Conservation (phyloP, 2,797 vertebrate genomes). For the Neosalanx taihuensis region DNA sequence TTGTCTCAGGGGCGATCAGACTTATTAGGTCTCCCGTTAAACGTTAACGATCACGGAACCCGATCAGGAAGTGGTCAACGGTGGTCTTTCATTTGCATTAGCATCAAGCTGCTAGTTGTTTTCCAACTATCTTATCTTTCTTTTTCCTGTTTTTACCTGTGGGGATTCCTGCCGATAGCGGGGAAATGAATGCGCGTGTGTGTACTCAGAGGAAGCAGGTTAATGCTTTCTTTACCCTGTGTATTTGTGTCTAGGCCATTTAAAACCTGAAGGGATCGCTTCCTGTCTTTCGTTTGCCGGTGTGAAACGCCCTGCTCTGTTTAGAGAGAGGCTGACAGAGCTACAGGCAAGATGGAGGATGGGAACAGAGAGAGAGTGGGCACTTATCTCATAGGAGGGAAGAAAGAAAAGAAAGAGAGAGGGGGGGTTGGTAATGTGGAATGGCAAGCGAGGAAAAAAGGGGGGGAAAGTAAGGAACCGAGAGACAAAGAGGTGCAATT, state of each 20-base stretch:
- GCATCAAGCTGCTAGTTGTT: too few relatives aligned
- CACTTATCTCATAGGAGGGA: background rate
- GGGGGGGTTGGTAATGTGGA: conserved; percentile 18
- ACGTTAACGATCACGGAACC: background rate
- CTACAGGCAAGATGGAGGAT: conserved; percentile 4
- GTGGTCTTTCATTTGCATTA: background rate
- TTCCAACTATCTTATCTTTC: too few relatives aligned
- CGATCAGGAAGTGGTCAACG: background rate
- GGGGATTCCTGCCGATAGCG: too few relatives aligned
- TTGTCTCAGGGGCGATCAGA: background rate
- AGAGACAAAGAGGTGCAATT: background rate
- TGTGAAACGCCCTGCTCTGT: background rate
- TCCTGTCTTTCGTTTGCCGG: background rate
- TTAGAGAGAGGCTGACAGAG: background rate
- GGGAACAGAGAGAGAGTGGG: conserved; percentile 15
- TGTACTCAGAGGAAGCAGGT: too few relatives aligned
- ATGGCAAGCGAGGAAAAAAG: conserved; percentile 12
- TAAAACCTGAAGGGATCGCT: too few relatives aligned
- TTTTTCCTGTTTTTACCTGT: too few relatives aligned
- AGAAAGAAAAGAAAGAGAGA: conserved; percentile 9
- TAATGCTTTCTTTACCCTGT: too few relatives aligned
- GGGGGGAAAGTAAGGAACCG: conserved; percentile 1
- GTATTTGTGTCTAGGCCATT: too few relatives aligned
- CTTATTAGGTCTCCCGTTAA: background rate
- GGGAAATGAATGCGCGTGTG: too few relatives aligned